Conservation (phyloP, 2,113 vertebrate genomes). For the Pluvianellus socialis region DNA sequence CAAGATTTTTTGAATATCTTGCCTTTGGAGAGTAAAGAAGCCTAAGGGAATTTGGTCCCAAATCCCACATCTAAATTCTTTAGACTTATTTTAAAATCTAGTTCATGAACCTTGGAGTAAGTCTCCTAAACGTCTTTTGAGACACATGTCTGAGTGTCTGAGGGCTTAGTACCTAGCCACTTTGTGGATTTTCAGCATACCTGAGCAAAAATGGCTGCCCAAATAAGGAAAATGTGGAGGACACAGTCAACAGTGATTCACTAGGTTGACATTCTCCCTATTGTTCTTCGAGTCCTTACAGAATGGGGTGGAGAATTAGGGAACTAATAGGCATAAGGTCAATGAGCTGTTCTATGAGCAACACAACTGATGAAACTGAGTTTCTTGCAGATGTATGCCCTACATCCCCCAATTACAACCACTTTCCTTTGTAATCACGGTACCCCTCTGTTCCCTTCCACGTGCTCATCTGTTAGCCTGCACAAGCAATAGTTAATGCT, state of each 20-base stretch:
- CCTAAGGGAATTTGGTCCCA: background rate
- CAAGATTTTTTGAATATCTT: conserved; percentile 26
- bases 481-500: background rate
- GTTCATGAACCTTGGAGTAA: conserved; percentile 6
- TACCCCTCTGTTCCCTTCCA: background rate
- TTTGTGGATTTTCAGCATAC: conserved; percentile 1
- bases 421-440: background rate
- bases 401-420: background rate
- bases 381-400: background rate
- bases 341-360: background rate
- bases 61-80: conserved; percentile 23
- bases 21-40: background rate
- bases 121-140: background rate
- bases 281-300: conserved; percentile 9
- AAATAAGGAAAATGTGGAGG: conserved; percentile 10
- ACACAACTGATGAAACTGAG: background rate
- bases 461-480: background rate
- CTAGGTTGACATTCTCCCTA: background rate
- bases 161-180: background rate
- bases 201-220: conserved; percentile 36
- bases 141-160: background rate
- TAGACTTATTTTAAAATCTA: background rate
- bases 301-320: background rate
- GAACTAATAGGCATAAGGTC: conserved; percentile 21
- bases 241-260: conserved; percentile 42